Evolutionary conservation across 2,888 invertebrate genomes (phyloP), one percentile per base, ranked within the genome.

Genomic region (Synanthedon andrenaeformis): DNA sequence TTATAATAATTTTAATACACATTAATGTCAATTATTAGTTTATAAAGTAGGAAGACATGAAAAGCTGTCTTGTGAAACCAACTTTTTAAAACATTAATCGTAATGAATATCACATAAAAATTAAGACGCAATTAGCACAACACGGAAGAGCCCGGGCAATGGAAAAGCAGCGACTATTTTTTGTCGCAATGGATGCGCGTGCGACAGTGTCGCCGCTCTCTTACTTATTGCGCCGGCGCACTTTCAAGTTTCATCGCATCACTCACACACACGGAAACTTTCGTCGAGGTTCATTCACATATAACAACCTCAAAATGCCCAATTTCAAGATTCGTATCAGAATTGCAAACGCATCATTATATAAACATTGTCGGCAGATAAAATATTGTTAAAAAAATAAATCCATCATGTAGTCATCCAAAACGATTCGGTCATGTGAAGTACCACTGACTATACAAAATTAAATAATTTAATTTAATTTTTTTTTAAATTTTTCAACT

Each of bases 151-250:
- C 59, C 63, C 61, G 64, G 61, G 57, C 58, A 53, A 35, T 64
- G 62, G 62, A 62, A 58, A 58, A 55, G 58, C 58, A 55, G 56
- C 55, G 62, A 59, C 59, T 57, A 56, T 63, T 70, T 74, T 74
- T 73, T 71, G 70, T 74, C 69, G 64, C 68, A 59, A 60, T 63
- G 62, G 63, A 63, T 59, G 68, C 70, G 63, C 70, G 69, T 58
- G 70, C 74, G 70, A 74, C 76, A 72, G 71, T 74, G 72, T 72
- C 70, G 62, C 59, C 66, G 73, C 65, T 70, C 76, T 76, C 74
- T 75, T 74, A 67, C 72, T 76, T 74, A 71, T 75, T 67, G 70
- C 69, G 67, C 62, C 62, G 62, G 65, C 60, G 62, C 66, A 74
- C 80, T 81, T 79, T 79, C 51, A 19, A 35, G 35, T 50, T 50